Conservation (phyloP, 2,113 vertebrate species). For the Hymenochirus boettgeri region DNA sequence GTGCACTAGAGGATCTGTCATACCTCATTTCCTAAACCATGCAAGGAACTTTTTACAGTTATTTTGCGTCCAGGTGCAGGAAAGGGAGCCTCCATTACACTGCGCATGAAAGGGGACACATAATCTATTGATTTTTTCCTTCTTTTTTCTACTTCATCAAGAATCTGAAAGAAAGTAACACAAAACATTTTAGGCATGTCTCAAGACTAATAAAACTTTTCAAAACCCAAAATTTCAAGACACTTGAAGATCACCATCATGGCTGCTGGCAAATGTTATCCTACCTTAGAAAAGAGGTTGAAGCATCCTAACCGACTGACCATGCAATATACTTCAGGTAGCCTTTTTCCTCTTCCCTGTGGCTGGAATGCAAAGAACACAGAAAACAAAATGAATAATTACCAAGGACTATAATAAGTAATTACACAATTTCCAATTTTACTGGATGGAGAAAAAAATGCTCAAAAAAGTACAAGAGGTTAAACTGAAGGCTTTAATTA, state of each 20-base stretch:
- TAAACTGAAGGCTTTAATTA: too few species aligned
- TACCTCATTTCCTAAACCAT: conserved; percentile 88
- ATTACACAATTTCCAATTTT: too few species aligned
- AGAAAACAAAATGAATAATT: background rate
- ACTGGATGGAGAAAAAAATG: too few species aligned
- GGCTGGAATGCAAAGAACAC: conserved; percentile 59
- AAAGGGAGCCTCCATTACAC: conserved; percentile 94
- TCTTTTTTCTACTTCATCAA: conserved; percentile 93
- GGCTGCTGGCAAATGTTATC: background rate
- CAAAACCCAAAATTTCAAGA: too few species aligned
- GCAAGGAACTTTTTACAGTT: conserved; percentile 88
- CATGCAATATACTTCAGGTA: conserved; percentile 95
- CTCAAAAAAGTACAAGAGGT: too few species aligned
- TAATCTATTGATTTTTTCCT: conserved; percentile 86
- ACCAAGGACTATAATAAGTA: too few species aligned
- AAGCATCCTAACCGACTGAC: conserved; percentile 95
- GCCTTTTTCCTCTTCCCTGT: conserved; percentile 87
- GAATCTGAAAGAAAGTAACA: conserved; percentile 67
- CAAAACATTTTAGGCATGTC: too few species aligned
- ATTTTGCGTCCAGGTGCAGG: conserved; percentile 92
- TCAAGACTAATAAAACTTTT: too few species aligned
- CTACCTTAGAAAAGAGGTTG: conserved; percentile 97
- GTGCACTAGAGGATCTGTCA: too few species aligned
- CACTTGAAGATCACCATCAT: too few species aligned
- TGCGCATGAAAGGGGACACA: conserved; percentile 91